phyloP scores from a whole-genome alignment of 1,140 invertebrate species.

The Hypothenemus hampei region DNA sequence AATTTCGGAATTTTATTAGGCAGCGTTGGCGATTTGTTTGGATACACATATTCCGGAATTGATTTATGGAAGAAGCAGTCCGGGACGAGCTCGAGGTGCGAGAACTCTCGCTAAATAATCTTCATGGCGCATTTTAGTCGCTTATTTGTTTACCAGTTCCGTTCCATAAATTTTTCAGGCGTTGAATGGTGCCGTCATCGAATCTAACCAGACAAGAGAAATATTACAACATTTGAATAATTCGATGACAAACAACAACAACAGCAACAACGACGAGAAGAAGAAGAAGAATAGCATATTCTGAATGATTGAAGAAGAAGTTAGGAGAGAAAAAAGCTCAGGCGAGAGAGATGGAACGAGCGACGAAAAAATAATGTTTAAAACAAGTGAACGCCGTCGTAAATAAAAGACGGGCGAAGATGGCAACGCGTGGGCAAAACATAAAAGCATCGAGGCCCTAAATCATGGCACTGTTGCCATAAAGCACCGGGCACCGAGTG shows the following conservation, averaged over 20 bases:
- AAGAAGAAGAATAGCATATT: too few relatives aligned
- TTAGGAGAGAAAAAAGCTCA: too few relatives aligned
- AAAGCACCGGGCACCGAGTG: slow-evolving; percentile 33
- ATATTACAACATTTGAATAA: too few relatives aligned
- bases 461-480: slow-evolving; percentile 41
- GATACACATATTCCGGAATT: slow-evolving; percentile 26
- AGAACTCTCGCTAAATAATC: slow-evolving; percentile 16
- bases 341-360: slow-evolving; percentile 36
- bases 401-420: slow-evolving; percentile 40
- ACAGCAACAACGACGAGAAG: too few relatives aligned
- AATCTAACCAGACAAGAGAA: too few relatives aligned
- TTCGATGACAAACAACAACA: too few relatives aligned
- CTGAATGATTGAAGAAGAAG: too few relatives aligned
- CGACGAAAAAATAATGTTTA: too few relatives aligned
- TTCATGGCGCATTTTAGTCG: slow-evolving; percentile 1
- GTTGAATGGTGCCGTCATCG: background rate
- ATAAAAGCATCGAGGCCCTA: slow-evolving; percentile 40
- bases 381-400: slow-evolving; percentile 39
- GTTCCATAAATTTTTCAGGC: slow-evolving; percentile 12
- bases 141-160: slow-evolving; percentile 5
- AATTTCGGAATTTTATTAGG: slow-evolving; percentile 26
- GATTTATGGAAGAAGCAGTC: slow-evolving; percentile 20
- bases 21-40: slow-evolving; percentile 24
- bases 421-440: slow-evolving; percentile 42
- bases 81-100: slow-evolving; percentile 7